Conservation (phyloP, 2,113 vertebrate species). For the Microcebus tavaratra region DNA sequence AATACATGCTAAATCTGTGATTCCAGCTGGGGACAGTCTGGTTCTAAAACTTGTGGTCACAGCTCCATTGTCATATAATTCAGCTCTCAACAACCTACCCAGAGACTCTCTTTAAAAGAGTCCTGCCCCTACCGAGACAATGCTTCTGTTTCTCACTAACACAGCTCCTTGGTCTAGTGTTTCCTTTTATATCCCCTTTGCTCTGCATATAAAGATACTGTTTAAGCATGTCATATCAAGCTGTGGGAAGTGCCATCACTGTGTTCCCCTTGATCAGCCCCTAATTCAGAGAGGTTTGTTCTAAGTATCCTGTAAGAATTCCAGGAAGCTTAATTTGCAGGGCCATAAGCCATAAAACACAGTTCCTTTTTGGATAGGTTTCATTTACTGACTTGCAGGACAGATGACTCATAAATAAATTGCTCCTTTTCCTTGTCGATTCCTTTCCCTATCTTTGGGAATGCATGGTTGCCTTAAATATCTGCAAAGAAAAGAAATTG, state of each 20-base stretch:
- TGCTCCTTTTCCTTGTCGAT: conserved; percentile 65
- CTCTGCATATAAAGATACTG: background rate
- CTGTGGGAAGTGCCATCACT: background rate
- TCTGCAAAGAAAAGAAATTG: conserved; percentile 80
- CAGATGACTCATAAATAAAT: conserved; percentile 69
- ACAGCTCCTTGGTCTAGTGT: background rate
- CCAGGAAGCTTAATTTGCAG: conserved; percentile 59
- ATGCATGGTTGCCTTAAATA: conserved; percentile 73
- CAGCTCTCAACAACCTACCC: background rate
- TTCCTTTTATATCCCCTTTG: conserved; percentile 22
- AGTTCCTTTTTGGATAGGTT: conserved; percentile 27
- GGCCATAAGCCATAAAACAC: conserved; percentile 21
- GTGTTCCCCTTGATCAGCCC: conserved; percentile 16
- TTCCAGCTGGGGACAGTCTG: background rate
- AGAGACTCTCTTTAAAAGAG: background rate
- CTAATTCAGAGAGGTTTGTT: conserved; percentile 38
- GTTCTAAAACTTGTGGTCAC: background rate
- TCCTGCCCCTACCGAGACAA: background rate
- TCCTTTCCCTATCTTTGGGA: conserved; percentile 75
- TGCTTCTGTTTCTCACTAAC: background rate
- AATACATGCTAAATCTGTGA: background rate
- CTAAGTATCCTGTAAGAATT: conserved; percentile 41
- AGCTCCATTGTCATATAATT: background rate
- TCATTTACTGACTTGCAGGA: conserved; percentile 60
- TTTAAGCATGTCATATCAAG: background rate